phyloP scores from a whole-genome alignment of 2,797 vertebrate genomes.

The Zalophus californianus region DNA sequence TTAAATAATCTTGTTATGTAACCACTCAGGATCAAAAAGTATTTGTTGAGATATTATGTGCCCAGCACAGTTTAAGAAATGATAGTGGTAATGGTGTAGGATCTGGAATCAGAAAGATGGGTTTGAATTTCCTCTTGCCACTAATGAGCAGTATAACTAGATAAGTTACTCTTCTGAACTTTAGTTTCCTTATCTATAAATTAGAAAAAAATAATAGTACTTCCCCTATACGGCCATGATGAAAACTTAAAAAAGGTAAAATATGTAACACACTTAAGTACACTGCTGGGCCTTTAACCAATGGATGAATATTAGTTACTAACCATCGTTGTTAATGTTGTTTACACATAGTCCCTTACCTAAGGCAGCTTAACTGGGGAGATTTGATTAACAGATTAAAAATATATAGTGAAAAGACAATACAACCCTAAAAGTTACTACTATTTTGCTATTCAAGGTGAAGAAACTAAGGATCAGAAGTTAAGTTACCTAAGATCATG shows the following conservation, averaged over 20 bases:
- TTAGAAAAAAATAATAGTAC: background rate
- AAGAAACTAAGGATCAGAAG: slow-evolving; percentile 36
- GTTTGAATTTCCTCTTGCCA: background rate
- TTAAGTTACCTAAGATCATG: background rate
- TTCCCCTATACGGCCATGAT: background rate
- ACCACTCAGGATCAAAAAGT: background rate
- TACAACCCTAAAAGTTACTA: background rate
- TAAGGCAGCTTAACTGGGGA: slow-evolving; percentile 15
- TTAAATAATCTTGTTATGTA: slow-evolving; percentile 36
- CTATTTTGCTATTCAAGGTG: background rate
- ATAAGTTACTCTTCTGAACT: background rate
- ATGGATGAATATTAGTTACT: background rate
- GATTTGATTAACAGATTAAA: background rate
- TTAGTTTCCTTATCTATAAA: slow-evolving; percentile 1
- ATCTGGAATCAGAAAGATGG: background rate
- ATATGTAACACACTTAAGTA: slow-evolving; percentile 18
- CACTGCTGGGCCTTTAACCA: background rate
- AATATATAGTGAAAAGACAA: slow-evolving; percentile 3
- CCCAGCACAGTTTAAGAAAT: background rate
- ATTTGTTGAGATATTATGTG: background rate
- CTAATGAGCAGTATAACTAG: background rate
- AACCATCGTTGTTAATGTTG: background rate
- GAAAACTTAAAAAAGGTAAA: background rate
- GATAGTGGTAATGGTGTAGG: background rate
- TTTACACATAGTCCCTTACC: background rate